phyloP scores from a whole-genome alignment of 2,888 invertebrate species.

The Mesochorus sp. region DNA sequence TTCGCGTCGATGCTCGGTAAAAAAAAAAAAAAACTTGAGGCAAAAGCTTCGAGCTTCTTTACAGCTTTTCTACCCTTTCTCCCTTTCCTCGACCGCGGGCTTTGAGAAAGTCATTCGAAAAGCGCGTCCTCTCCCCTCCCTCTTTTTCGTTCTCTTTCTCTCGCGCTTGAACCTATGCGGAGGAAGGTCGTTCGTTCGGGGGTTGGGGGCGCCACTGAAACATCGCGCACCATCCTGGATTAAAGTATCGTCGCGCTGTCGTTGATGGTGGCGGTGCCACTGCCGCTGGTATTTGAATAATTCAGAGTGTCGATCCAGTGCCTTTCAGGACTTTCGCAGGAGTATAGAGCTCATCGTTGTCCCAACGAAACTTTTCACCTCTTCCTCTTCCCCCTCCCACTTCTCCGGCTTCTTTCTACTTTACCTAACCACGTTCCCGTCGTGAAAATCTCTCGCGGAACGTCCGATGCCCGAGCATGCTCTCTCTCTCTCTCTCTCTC shows the following conservation, averaged over 20 bases:
- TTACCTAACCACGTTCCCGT: conserved; percentile 56
- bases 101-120: conserved; percentile 76
- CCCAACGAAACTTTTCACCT: conserved; percentile 72
- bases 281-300: conserved; percentile 77
- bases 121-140: conserved; percentile 69
- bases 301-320: conserved; percentile 71
- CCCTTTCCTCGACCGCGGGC: conserved; percentile 40
- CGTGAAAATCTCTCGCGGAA: conserved; percentile 50
- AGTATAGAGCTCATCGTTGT: conserved; percentile 53
- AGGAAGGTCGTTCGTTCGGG: not conserved
- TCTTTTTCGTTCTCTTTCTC: conserved; percentile 47
- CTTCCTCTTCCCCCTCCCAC: not conserved
- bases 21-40: conserved; percentile 4
- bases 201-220: conserved; percentile 11
- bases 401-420: conserved; percentile 36
- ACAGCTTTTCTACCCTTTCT: conserved; percentile 8
- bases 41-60: conserved; percentile 46
- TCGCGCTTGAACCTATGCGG: conserved; percentile 62
- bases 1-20: not conserved
- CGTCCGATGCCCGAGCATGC: conserved; percentile 1
- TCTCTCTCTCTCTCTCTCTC: not conserved
- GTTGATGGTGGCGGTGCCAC: conserved; percentile 35
- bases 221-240: conserved; percentile 69
- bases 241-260: conserved; percentile 77
- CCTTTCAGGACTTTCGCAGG: conserved; percentile 33